Percentiles rank a stretch among this genome's conserved stretches.
Evolutionary conservation across 2,888 invertebrate genomes (phyloP).

Genomic region (Cataglyphis cursor): DNA sequence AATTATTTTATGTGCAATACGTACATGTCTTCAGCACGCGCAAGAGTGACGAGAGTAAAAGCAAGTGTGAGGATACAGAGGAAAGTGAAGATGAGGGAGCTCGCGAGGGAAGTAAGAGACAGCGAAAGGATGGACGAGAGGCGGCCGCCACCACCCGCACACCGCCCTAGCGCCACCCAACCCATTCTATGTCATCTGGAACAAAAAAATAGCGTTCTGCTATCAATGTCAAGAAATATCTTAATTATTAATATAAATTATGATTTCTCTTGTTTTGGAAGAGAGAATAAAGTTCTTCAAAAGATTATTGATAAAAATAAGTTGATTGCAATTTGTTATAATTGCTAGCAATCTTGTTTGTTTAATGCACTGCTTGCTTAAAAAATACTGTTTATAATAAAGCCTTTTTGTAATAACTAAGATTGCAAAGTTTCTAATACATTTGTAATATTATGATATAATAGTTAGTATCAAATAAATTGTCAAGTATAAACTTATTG

Average conservation of each 20-base stretch:
- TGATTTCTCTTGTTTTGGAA: background rate
- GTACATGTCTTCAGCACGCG: conserved; percentile 85
- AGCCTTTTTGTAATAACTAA: background rate
- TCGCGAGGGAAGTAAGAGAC: conserved; percentile 86
- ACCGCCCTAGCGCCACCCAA: conserved; percentile 94
- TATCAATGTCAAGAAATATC: background rate
- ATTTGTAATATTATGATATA: conserved; percentile 12
- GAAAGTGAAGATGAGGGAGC: conserved; percentile 83
- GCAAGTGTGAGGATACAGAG: conserved; percentile 84
- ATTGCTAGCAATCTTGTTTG: background rate
- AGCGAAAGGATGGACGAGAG: conserved; percentile 86
- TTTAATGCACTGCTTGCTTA: background rate
- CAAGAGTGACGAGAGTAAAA: conserved; percentile 84
- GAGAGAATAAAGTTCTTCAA: background rate
- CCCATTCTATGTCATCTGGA: conserved; percentile 97
- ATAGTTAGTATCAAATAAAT: conserved; percentile 50
- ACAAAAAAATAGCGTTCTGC: conserved; percentile 83
- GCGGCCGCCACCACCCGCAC: conserved; percentile 87
- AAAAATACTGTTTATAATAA: background rate
- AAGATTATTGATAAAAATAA: background rate
- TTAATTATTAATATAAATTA: background rate
- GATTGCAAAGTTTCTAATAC: background rate
- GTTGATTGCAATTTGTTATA: too few relatives aligned
- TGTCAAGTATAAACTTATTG: conserved; percentile 44
- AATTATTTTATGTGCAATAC: conserved; percentile 74